These are phyloP conservation scores for Fundulus diaphanus DNA, from an alignment of 2,797 vertebrate genomes.

Conservation along the genomic window DNA sequence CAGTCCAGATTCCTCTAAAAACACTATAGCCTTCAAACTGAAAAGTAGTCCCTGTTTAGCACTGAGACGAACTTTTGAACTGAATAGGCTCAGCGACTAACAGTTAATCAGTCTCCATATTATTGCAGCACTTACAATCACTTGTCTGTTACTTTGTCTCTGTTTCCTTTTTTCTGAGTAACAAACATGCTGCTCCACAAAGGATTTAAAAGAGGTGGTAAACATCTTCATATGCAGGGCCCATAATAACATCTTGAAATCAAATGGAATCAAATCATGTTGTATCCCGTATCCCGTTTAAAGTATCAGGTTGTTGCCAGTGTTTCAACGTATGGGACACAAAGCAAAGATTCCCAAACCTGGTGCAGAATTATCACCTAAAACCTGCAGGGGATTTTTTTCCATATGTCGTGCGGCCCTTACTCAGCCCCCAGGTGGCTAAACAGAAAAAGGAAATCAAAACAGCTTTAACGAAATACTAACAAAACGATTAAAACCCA, in stretches of 20 bases:
- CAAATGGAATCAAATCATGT: no score
- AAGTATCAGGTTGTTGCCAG: neutral
- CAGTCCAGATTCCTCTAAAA: neutral
- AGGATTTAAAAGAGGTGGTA: no score
- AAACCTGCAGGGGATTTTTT: slow-evolving; percentile 5
- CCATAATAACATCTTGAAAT: no score
- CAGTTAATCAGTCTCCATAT: neutral
- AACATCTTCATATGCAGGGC: no score
- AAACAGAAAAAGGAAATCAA: neutral
- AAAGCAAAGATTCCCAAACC: neutral
- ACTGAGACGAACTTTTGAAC: neutral
- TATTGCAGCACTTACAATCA: neutral
- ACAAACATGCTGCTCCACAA: no score
- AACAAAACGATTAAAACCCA: neutral
- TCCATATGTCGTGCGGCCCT: neutral
- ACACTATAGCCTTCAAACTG: neutral
- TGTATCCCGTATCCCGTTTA: neutral
- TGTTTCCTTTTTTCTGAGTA: neutral
- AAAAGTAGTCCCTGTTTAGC: neutral
- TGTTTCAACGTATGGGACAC: neutral
- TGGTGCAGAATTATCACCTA: slow-evolving; percentile 1
- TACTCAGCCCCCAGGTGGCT: neutral
- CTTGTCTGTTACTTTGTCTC: neutral
- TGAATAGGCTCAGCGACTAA: neutral
- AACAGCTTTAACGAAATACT: slow-evolving; percentile 9